Evolutionary conservation across 1,140 invertebrate species (phyloP).

Genomic region (Battus philenor): DNA sequence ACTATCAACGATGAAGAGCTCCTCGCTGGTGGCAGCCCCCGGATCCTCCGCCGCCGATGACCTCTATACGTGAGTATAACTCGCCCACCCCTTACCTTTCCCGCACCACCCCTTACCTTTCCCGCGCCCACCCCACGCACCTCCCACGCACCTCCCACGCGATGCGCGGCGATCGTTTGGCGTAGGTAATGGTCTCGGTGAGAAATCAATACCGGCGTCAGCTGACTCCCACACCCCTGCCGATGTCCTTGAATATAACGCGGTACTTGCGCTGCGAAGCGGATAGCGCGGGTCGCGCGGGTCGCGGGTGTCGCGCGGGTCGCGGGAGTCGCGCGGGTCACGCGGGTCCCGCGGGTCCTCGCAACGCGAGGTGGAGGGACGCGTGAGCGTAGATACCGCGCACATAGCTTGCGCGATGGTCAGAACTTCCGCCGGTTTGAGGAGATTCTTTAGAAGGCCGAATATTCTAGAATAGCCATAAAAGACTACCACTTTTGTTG

Average conservation of each 20-base stretch:
- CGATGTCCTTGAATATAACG: slow-evolving; percentile 34
- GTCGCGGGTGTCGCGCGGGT: too few relatives aligned
- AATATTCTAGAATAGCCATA: too few relatives aligned
- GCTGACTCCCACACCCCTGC: slow-evolving; percentile 30
- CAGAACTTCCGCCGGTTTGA: too few relatives aligned
- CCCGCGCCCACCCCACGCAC: not conserved
- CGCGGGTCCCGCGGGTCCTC: too few relatives aligned
- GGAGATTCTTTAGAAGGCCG: too few relatives aligned
- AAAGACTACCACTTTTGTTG: too few relatives aligned
- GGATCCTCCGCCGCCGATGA: slow-evolving; percentile 48
- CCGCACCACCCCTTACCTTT: not conserved
- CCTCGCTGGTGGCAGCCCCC: slow-evolving; percentile 39
- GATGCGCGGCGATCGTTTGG: slow-evolving; percentile 14
- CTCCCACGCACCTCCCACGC: not conserved
- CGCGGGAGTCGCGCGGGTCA: too few relatives aligned
- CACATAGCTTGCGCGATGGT: not conserved
- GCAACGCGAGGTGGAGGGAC: too few relatives aligned
- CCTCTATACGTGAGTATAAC: slow-evolving; percentile 50
- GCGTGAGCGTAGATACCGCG: too few relatives aligned
- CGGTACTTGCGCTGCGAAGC: slow-evolving; percentile 15
- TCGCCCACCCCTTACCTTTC: too few relatives aligned
- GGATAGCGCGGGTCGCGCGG: too few relatives aligned
- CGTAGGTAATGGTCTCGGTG: slow-evolving; percentile 22
- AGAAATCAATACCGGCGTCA: slow-evolving; percentile 33
- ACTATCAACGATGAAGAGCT: slow-evolving; percentile 39